These are phyloP conservation scores for Rhagoletis pomonella DNA, from an alignment of 1,140 invertebrate species.

Conservation along the genomic window DNA sequence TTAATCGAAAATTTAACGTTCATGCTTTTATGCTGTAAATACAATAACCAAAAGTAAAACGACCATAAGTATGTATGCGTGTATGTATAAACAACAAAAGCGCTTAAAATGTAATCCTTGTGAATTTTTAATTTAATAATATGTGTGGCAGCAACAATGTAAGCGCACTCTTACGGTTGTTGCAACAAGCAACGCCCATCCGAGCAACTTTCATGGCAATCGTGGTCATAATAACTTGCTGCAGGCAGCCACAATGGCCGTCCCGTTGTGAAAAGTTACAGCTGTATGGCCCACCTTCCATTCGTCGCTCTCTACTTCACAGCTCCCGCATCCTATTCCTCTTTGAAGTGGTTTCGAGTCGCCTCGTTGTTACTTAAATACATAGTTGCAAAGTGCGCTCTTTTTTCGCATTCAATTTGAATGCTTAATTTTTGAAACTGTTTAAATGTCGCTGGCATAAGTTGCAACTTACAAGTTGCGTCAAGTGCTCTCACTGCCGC, in stretches of 20 bases:
- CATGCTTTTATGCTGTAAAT: background rate
- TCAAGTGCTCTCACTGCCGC: background rate
- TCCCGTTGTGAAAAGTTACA: background rate
- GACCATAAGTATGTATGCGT: background rate
- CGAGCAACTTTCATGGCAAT: background rate
- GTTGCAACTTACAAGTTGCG: background rate
- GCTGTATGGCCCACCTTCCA: background rate
- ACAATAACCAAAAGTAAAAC: background rate
- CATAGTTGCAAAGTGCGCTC: background rate
- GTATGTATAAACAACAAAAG: background rate
- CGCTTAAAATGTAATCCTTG: background rate
- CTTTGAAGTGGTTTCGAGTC: background rate
- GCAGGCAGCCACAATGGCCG: background rate
- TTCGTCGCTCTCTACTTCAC: background rate
- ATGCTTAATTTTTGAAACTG: constrained; percentile 9
- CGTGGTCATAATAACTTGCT: background rate
- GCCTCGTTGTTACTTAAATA: background rate
- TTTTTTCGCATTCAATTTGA: constrained; percentile 1
- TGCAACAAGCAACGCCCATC: background rate
- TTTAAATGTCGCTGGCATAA: constrained; percentile 22
- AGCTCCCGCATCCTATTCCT: too few species aligned
- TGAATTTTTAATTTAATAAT: constrained; percentile 10
- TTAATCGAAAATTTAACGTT: too few species aligned
- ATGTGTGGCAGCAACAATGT: background rate
- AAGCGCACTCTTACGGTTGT: background rate